These are phyloP conservation scores for Ursus arctos DNA, from an alignment of 2,113 vertebrate genomes.

Conservation along the genomic window DNA sequence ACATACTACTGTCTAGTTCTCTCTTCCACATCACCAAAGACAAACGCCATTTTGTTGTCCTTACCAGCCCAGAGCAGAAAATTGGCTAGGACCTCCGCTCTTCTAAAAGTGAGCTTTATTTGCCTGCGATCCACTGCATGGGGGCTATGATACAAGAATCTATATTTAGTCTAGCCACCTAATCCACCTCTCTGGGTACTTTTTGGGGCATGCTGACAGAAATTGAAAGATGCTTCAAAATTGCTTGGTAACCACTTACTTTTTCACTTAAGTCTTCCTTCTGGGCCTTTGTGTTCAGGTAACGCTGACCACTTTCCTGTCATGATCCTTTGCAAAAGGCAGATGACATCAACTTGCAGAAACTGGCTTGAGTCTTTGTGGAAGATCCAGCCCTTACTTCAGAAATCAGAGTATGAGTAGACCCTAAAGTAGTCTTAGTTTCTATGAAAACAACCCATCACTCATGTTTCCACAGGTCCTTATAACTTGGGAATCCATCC, in stretches of 20 bases:
- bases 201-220: background rate
- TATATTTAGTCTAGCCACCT: background rate
- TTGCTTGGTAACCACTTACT: background rate
- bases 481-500: background rate
- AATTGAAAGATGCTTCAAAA: constrained; percentile 20
- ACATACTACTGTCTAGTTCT: background rate
- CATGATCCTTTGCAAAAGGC: background rate
- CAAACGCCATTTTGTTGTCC: background rate
- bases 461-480: background rate
- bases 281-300: constrained; percentile 24
- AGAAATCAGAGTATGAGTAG: background rate
- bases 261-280: background rate
- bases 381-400: background rate
- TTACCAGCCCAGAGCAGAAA: constrained; percentile 17
- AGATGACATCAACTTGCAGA: background rate
- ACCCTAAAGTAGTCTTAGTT: background rate
- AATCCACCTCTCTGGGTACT: background rate
- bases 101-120: constrained; percentile 1
- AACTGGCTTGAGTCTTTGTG: background rate
- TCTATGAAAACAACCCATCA: background rate
- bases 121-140: background rate
- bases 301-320: background rate
- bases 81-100: background rate
- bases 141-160: background rate
- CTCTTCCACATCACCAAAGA: background rate